These are phyloP conservation scores for Tetrapedia diversipes DNA, from an alignment of 2,888 invertebrate genomes.

Conservation along the genomic window DNA sequence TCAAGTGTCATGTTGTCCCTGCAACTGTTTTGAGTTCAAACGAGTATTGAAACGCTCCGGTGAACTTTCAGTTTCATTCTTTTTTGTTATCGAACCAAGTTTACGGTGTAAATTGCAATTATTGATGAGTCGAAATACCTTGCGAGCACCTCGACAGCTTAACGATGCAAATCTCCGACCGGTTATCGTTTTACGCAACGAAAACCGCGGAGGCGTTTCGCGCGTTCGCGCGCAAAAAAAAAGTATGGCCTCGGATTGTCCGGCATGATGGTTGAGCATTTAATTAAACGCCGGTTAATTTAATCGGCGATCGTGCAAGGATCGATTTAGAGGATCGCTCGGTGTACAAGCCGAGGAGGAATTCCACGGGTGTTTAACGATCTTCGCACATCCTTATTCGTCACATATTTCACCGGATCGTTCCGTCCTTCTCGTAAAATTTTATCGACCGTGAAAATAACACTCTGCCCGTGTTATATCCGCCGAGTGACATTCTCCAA, in stretches of 20 bases:
- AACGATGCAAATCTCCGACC: background rate
- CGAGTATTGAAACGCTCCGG: too few relatives aligned
- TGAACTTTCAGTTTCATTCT: background rate
- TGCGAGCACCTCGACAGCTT: too few relatives aligned
- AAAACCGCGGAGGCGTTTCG: too few relatives aligned
- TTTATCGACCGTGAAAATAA: constrained; percentile 63
- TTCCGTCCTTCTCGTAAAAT: constrained; percentile 57
- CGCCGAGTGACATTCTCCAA: constrained; percentile 57
- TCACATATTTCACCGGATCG: constrained; percentile 57
- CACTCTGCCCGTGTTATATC: constrained; percentile 58
- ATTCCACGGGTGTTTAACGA: constrained; percentile 48
- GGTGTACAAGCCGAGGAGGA: constrained; percentile 10
- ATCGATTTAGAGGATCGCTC: constrained; percentile 16
- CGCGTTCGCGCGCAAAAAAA: too few relatives aligned
- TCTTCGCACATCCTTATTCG: constrained; percentile 50
- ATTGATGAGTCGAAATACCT: too few relatives aligned
- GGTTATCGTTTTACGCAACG: background rate
- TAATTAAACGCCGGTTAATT: constrained; percentile 31
- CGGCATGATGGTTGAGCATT: background rate
- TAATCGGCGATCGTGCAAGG: constrained; percentile 19
- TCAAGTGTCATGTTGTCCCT: too few relatives aligned
- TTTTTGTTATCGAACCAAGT: background rate
- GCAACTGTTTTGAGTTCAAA: too few relatives aligned
- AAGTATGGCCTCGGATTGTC: background rate
- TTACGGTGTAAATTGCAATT: too few relatives aligned